phyloP scores from a whole-genome alignment of 1,140 invertebrate species.

The Atta texana region DNA sequence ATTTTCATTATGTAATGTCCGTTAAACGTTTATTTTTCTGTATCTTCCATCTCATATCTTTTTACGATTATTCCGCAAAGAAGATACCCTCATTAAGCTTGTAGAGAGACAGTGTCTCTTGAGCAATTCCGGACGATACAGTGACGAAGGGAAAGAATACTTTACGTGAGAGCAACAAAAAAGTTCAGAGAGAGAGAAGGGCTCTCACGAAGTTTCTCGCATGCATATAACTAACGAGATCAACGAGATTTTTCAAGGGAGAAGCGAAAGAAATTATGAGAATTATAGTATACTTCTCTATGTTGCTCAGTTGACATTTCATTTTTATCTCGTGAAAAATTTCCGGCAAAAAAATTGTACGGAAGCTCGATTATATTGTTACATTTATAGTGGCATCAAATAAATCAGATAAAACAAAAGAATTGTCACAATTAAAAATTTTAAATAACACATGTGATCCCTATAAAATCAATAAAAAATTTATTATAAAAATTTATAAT shows the following conservation, averaged over 20 bases:
- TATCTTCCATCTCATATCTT: slow-evolving; percentile 54
- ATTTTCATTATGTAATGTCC: slow-evolving; percentile 45
- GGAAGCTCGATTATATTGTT: background rate
- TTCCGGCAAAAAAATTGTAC: background rate
- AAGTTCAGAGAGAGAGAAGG: slow-evolving; percentile 59
- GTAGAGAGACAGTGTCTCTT: slow-evolving; percentile 13
- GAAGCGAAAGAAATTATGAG: slow-evolving; percentile 25
- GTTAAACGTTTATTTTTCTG: slow-evolving; percentile 39
- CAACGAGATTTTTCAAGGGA: slow-evolving; percentile 43
- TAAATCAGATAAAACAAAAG: slow-evolving; percentile 21
- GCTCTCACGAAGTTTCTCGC: slow-evolving; percentile 63
- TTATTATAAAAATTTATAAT: background rate
- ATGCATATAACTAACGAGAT: slow-evolving; percentile 34
- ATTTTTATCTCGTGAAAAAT: slow-evolving; percentile 32
- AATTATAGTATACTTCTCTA: slow-evolving; percentile 19
- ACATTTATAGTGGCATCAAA: background rate
- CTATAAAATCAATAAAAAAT: background rate
- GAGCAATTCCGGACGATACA: slow-evolving; percentile 43
- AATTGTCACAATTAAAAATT: slow-evolving; percentile 22
- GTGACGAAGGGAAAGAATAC: slow-evolving; percentile 65
- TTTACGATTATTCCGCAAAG: slow-evolving; percentile 42
- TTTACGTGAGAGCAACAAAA: slow-evolving; percentile 60
- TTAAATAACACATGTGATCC: background rate
- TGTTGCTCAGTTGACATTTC: slow-evolving; percentile 31
- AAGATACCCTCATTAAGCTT: slow-evolving; percentile 60